Percentiles rank a stretch among this genome's conserved stretches.
phyloP scores from a whole-genome alignment of 1,140 invertebrate genomes.

The Neuroterus valhalla region DNA sequence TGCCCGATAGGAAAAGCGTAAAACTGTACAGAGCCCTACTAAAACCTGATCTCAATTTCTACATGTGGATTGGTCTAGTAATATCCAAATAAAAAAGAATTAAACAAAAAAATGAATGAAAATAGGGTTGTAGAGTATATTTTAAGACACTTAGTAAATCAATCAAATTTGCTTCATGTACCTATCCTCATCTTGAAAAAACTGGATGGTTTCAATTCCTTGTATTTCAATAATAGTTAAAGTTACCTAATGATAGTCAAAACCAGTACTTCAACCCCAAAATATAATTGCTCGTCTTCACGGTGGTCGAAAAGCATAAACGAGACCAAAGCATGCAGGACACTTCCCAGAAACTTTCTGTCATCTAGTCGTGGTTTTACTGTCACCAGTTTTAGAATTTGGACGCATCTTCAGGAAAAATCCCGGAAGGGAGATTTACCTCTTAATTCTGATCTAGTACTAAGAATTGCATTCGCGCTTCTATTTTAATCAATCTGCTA shows the following conservation, averaged over 20 bases:
- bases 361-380: not conserved
- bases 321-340: not conserved
- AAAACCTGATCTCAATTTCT: no score
- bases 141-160: no score
- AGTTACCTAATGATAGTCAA: not conserved
- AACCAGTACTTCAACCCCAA: not conserved
- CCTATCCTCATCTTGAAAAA: no score
- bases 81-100: no score
- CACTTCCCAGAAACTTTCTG: constrained; percentile 21
- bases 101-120: no score
- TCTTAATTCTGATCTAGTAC: not conserved
- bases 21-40: no score
- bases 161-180: no score
- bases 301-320: constrained; percentile 8
- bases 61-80: no score
- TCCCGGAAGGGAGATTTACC: not conserved
- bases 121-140: no score
- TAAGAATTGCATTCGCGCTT: not conserved
- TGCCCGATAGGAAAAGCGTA: no score
- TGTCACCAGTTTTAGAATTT: constrained; percentile 14
- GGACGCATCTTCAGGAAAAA: not conserved
- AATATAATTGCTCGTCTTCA: not conserved
- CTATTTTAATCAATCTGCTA: no score
- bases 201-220: no score
- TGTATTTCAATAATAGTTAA: not conserved